Conservation (phyloP, 2,888 invertebrate species). For the Hemistola chrysoprasaria region DNA sequence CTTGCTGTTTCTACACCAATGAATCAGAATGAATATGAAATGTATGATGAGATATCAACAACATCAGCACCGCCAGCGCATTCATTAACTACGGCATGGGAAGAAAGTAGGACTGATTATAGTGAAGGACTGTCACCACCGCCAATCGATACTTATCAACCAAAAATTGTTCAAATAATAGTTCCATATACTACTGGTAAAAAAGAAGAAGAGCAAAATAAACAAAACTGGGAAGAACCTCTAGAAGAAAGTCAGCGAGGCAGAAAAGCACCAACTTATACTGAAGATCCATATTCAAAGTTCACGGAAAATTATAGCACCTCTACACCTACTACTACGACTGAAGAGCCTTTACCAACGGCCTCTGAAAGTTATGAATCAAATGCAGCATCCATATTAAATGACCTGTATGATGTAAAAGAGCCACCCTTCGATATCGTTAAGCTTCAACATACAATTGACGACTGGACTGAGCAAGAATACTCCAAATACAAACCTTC, state of each 20-base stretch:
- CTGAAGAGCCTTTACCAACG: conserved; percentile 45
- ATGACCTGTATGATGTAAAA: conserved; percentile 67
- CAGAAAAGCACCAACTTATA: conserved; percentile 72
- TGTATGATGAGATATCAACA: conserved; percentile 65
- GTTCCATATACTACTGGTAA: conserved; percentile 87
- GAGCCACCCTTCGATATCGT: conserved; percentile 86
- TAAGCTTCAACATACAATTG: conserved; percentile 90
- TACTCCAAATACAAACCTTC: conserved; percentile 80
- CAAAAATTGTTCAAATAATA: conserved; percentile 89
- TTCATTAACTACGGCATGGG: conserved; percentile 46
- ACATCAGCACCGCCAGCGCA: conserved; percentile 45
- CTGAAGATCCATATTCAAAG: conserved; percentile 38
- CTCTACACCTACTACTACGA: conserved; percentile 39
- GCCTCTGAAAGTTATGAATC: conserved; percentile 74
- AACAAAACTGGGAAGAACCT: conserved; percentile 54
- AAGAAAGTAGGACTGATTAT: conserved; percentile 54
- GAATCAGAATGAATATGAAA: conserved; percentile 64
- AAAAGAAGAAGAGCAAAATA: conserved; percentile 70
- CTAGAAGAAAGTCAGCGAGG: conserved; percentile 64
- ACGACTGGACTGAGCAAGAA: conserved; percentile 92
- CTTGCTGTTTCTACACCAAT: conserved; percentile 51
- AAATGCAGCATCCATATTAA: conserved; percentile 60
- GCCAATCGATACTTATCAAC: conserved; percentile 63
- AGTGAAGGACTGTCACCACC: conserved; percentile 45
- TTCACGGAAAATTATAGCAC: conserved; percentile 50